Evolutionary conservation across 1,140 invertebrate species (phyloP), one percentile per base, ranked within the genome.

Genomic region (Neodiprion fabricii): DNA sequence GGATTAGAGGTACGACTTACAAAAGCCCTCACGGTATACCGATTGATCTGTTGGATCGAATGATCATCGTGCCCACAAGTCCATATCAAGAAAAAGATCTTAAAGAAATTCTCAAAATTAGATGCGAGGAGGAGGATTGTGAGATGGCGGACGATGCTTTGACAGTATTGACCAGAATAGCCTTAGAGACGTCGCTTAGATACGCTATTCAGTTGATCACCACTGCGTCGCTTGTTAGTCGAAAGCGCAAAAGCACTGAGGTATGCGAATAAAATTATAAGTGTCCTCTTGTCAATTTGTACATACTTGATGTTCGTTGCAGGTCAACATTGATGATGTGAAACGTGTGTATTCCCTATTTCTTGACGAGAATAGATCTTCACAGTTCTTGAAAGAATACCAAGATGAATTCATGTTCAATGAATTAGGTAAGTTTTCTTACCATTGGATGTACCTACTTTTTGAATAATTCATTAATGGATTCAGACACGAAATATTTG

Each of bases 151-250:
- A 95, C 48, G 97, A 99, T 87, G 98, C 98, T 0, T 84, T 99
- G 61, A 94, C 93, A 0, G 95, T 99, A 12, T 89, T 99, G 21
- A 98, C 97, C 0, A 92, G 95, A 48, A 98, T 99, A 69, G 97
- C 96, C 12, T 92, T 94, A 40, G 96, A 98, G 85, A 98, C 97
- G 0, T 98, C 97, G 4, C 89, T 99, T 1, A 91, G 98, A 79
- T 99, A 99, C 88, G 95, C 97, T n/a, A 99, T 99, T 87, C 98
- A 99, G 84, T 91, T 99, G 7, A 99, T 99, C 78, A 98, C 97
- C 53, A 96, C 97, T 0, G 95, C 98, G 0, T 96, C 95, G 82
- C 91, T 99, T 28, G 96, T 99, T 49, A 93, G 96, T 73, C 90
- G 91, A 48, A 92, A 90, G 88, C 93, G 91, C 77, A 99, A 98